Evolutionary conservation across 2,888 invertebrate species (phyloP), one percentile per base, ranked within the genome.

Genomic region (Mycalesis mineus): DNA sequence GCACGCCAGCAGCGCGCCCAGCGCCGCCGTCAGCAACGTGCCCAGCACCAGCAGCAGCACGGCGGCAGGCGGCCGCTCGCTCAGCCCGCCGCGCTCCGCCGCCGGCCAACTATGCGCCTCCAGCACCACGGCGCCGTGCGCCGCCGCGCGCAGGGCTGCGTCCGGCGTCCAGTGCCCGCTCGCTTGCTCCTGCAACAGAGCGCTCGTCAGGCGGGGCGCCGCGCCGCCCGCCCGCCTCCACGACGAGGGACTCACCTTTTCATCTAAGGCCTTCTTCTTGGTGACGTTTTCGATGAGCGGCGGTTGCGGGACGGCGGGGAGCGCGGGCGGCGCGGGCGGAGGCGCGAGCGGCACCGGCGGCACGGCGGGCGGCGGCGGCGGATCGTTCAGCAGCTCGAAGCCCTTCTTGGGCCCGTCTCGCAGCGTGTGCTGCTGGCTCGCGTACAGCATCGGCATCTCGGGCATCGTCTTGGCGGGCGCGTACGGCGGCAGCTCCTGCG

Each of bases 1-100:
- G 77, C 97, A 97, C 28, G 94, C 96, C 65, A 96, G 93, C 72
- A 97, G 88, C 58, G 95, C 92, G 48, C 95, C 93, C 91, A 97
- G 92, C 44, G 95, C 92, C 45, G 93, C 93, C 29, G 97, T 96
- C 70, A 97, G 93, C 63, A 93, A 91, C 63, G 98, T 87, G 51
- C 97, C 96, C 67, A 96, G 84, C 31, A 94, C 93, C 37, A 96
- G 88, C 7, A 96, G 94, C 67, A 96, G 88, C 48, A 96, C 92
- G 7, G 96, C 96, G 55, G 96, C 95, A 51, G 93, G 93, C 17
- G 96, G 96, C 55, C 91, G 92, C 71, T 93, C 92, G 63, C 93
- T 91, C 61, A 91, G 90, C 0, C 93, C 94, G 78, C 93, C 94
- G 70, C 84, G 91, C 71, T 91, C 91, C 52, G 86, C 85, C 62